Base-by-base conservation (phyloP, 2,888 invertebrate species). In the Blomia tropicalis region DNA sequence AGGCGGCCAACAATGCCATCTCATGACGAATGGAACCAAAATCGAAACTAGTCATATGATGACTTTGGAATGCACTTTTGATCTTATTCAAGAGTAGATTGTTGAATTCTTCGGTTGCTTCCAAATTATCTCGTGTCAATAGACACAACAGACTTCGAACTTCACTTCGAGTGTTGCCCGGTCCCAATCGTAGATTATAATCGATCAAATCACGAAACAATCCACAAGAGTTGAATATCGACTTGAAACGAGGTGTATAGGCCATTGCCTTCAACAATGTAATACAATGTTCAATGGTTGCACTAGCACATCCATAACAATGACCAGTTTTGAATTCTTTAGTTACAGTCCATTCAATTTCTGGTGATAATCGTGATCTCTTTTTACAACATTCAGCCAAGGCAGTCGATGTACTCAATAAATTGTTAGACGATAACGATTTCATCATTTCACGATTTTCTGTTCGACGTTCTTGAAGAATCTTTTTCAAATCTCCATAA, bases 261-360 rank as follows among this genome's bases (percentile, higher is more conserved):
- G 91, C 90, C 68, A 95, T 78, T 32, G 92, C 92, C 43, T 91
- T 80, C 58, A 95, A 77, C 51, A 95, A 76, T 0, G 91, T 91
- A 31, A 95, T 79, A 73, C 93, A 95, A 73, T 92, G 92, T 73
- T 92, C 90, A 0, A 91, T 87, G 43, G 91, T 87, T 1, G 93
- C 84, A 62, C 87, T 81, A 1, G 91, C 76, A 72, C 79, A 80
- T 5, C 79, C 79, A 69, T 77, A 79, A 67, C 79, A 79, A 61
- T 72, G 65, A 27, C 68, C 69, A n/a, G 66, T 65, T 36, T 56
- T 56, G 14, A 32, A 56, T 19, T 36, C 11, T 23, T 31, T 54
- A 63, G 60, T 1, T 11, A 27, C 11, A 53, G 23, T 19, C n/a
- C 11, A 11, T 7, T 30, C 25, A 41, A n/a, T 23, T 25, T 58